Conservation (phyloP, 1,140 invertebrate species). For the Sycophila sp. region DNA sequence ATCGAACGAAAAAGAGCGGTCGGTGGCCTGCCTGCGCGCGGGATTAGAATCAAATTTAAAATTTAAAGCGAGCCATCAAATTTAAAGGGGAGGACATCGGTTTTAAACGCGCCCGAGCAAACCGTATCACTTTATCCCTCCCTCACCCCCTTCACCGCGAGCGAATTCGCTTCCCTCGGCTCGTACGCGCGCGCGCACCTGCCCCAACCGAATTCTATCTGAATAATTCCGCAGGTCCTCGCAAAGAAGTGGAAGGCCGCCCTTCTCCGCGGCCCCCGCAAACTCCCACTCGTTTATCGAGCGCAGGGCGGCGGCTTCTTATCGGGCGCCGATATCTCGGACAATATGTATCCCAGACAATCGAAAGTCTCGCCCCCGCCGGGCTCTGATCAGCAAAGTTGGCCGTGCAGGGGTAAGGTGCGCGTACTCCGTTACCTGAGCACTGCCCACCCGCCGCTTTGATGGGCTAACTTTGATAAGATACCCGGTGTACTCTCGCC, state of each 20-base stretch:
- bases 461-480: slow-evolving; percentile 64
- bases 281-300: neutral
- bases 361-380: slow-evolving; percentile 1
- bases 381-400: slow-evolving; percentile 59
- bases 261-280: too few relatives aligned
- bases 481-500: slow-evolving; percentile 61
- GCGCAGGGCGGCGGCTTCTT: neutral
- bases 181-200: neutral
- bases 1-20: neutral
- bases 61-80: too few relatives aligned
- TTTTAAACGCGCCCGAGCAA: neutral
- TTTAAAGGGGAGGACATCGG: too few relatives aligned
- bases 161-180: too few relatives aligned
- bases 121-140: slow-evolving; percentile 2
- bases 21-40: neutral
- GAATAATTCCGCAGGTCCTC: neutral
- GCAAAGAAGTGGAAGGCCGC: neutral
- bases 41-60: neutral
- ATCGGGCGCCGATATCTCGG: slow-evolving; percentile 17
- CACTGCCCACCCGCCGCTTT: too few relatives aligned
- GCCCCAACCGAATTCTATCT: neutral
- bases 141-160: too few relatives aligned
- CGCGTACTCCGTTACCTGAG: slow-evolving; percentile 45
- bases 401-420: slow-evolving; percentile 50
- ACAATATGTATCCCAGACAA: slow-evolving; percentile 29